Conservation (phyloP, 2,113 vertebrate species). For the Picathartes gymnocephalus region DNA sequence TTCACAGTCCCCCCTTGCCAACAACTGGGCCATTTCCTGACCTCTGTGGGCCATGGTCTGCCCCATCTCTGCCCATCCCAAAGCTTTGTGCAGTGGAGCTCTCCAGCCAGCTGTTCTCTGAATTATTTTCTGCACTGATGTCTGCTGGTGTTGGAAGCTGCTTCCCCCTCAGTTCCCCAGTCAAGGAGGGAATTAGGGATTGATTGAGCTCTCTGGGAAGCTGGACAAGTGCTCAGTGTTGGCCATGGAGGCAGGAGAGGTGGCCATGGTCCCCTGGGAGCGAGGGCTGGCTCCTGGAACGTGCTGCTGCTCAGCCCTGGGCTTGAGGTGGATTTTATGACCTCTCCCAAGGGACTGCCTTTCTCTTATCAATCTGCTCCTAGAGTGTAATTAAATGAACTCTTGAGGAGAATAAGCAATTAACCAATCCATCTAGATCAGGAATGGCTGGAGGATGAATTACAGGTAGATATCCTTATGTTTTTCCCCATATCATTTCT, state of each 20-base stretch:
- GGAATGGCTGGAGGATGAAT: slow-evolving; percentile 62
- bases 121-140: neutral
- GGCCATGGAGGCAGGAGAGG: neutral
- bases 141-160: neutral
- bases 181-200: neutral
- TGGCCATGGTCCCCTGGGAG: neutral
- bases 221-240: neutral
- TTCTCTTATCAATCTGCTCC: slow-evolving; percentile 58
- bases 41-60: neutral
- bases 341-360: slow-evolving; percentile 18
- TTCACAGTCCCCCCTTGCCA: neutral
- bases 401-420: slow-evolving; percentile 59
- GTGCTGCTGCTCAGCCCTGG: neutral
- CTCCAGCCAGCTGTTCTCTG: neutral
- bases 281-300: neutral
- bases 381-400: slow-evolving; percentile 59
- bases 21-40: neutral
- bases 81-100: fast-evolving
- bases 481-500: slow-evolving; percentile 12
- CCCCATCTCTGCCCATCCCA: neutral
- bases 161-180: neutral
- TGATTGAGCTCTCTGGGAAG: neutral
- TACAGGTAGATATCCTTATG: slow-evolving; percentile 56
- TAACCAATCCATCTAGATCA: slow-evolving; percentile 39
- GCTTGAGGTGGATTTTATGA: slow-evolving; percentile 27